phyloP scores from a whole-genome alignment of 2,797 vertebrate species.

The Silurus lanzhouensis region DNA sequence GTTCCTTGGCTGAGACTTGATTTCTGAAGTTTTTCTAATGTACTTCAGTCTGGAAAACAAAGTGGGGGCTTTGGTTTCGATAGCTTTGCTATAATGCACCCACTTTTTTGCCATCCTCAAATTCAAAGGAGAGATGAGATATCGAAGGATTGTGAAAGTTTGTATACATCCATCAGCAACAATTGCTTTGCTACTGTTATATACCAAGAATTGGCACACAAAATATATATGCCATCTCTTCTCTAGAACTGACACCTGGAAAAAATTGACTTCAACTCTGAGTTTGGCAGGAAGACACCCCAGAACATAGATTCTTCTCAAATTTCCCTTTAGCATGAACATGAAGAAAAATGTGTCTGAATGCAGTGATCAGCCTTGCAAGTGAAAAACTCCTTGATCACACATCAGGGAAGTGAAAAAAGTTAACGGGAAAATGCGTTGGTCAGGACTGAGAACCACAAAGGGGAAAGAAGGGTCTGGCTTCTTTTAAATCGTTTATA shows the following conservation, averaged over 20 bases:
- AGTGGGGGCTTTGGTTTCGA: background rate
- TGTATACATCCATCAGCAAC: background rate
- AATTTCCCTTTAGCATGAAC: background rate
- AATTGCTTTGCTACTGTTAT: background rate
- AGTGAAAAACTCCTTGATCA: background rate
- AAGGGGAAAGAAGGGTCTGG: background rate
- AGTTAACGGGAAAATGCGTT: background rate
- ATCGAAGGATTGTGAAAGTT: background rate
- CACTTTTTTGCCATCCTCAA: background rate
- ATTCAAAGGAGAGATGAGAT: background rate
- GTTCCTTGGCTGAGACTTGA: conserved; percentile 21
- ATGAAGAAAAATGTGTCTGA: background rate
- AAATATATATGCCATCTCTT: background rate
- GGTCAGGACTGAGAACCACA: background rate
- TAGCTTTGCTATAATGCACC: background rate
- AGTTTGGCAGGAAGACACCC: background rate
- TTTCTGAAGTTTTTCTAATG: conserved; percentile 11
- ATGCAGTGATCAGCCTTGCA: background rate
- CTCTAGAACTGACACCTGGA: background rate
- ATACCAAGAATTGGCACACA: too few relatives aligned
- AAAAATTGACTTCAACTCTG: background rate
- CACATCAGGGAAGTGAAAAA: background rate
- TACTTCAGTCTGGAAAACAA: conserved; percentile 6
- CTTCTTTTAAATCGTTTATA: background rate
- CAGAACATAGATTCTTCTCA: background rate